phyloP scores from a whole-genome alignment of 2,113 vertebrate genomes.

The Verasper variegatus region DNA sequence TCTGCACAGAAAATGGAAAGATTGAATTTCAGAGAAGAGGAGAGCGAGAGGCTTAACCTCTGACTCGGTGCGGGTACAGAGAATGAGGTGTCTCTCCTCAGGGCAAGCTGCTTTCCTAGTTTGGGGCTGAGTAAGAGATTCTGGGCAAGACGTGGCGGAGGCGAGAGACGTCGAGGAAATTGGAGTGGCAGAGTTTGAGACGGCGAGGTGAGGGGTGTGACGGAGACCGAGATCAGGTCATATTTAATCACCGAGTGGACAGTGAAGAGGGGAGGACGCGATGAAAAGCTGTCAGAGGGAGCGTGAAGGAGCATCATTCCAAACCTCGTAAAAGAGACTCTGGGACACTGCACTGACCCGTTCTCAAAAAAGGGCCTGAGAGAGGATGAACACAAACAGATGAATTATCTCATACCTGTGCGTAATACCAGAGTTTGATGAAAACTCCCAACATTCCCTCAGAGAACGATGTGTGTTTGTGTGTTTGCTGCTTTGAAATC shows the following conservation, averaged over 20 bases:
- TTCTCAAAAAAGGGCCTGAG: background rate
- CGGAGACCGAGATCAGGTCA: constrained; percentile 45
- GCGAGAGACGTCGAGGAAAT: constrained; percentile 32
- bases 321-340: constrained; percentile 28
- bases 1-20: constrained; percentile 30
- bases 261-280: constrained; percentile 9
- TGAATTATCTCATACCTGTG: background rate
- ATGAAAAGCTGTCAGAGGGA: constrained; percentile 25
- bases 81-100: constrained; percentile 27
- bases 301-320: constrained; percentile 9
- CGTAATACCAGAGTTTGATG: background rate
- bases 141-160: background rate
- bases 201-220: constrained; percentile 30
- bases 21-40: constrained; percentile 38
- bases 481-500: constrained; percentile 21
- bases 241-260: constrained; percentile 54
- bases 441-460: background rate
- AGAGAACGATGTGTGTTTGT: background rate
- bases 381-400: background rate
- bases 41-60: constrained; percentile 46
- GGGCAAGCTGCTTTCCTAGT: constrained; percentile 32
- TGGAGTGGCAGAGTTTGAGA: constrained; percentile 33
- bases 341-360: background rate
- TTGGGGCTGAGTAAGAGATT: constrained; percentile 34
- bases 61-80: constrained; percentile 31